phyloP scores from a whole-genome alignment of 1,140 invertebrate genomes.

The Trichoplusia ni region DNA sequence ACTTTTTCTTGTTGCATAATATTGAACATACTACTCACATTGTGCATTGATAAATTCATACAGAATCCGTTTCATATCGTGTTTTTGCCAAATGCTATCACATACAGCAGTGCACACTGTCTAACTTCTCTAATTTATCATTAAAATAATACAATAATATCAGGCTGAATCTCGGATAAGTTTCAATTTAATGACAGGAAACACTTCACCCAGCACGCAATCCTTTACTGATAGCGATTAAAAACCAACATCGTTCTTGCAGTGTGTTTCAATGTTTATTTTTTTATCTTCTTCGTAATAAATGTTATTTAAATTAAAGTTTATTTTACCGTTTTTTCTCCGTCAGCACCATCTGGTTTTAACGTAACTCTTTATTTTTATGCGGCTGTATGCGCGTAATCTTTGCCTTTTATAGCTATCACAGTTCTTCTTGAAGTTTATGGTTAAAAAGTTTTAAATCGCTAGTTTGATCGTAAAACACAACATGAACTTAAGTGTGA shows the following conservation, averaged over 20 bases:
- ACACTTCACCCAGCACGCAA: neutral
- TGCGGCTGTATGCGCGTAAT: neutral
- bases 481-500: too few relatives aligned
- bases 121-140: too few relatives aligned
- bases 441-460: too few relatives aligned
- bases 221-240: too few relatives aligned
- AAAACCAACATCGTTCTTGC: neutral
- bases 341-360: neutral
- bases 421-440: neutral
- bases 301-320: conserved; percentile 2
- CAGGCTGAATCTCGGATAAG: neutral
- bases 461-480: too few relatives aligned
- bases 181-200: neutral
- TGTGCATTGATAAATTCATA: too few relatives aligned
- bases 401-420: neutral
- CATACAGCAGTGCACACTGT: too few relatives aligned
- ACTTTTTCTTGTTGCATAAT: too few relatives aligned
- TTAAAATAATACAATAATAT: too few relatives aligned
- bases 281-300: neutral
- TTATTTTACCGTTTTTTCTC: neutral
- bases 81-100: too few relatives aligned
- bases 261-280: neutral
- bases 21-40: too few relatives aligned
- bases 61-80: too few relatives aligned
- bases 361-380: neutral